A percentile compares a stretch with the other conserved stretches of the same genome.
These are phyloP conservation scores for Euzophera pinguis DNA, from an alignment of 2,888 invertebrate genomes.

Conservation along the genomic window DNA sequence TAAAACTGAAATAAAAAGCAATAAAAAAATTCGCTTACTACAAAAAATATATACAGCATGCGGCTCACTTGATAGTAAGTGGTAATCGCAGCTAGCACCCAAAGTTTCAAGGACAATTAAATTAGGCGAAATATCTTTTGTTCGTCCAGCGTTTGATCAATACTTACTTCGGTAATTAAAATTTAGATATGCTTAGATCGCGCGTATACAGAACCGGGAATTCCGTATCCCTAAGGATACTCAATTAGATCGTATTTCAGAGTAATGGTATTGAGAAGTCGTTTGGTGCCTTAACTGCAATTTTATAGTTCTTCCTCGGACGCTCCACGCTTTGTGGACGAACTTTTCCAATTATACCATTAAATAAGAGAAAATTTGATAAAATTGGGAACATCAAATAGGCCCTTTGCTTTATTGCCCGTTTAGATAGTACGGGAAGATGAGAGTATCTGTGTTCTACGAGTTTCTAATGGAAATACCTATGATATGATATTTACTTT, in stretches of 20 bases:
- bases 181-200: too few species aligned
- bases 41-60: too few species aligned
- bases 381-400: conserved; percentile 41
- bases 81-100: too few species aligned
- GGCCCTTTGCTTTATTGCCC: conserved; percentile 30
- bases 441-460: background rate
- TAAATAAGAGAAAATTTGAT: conserved; percentile 51
- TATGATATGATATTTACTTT: too few species aligned
- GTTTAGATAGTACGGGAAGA: conserved; percentile 24
- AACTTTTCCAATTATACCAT: conserved; percentile 60
- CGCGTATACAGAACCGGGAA: background rate
- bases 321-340: conserved; percentile 39
- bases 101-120: too few species aligned
- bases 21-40: too few species aligned
- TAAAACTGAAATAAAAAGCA: too few species aligned
- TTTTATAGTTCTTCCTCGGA: conserved; percentile 59
- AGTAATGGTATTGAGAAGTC: conserved; percentile 59
- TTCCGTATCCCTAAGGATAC: conserved; percentile 28
- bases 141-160: too few species aligned
- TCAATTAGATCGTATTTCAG: conserved; percentile 54
- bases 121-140: too few species aligned
- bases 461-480: background rate
- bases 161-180: too few species aligned
- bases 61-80: too few species aligned
- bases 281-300: conserved; percentile 54